phyloP scores from a whole-genome alignment of 2,888 invertebrate species.

The Nomada ruficornis region DNA sequence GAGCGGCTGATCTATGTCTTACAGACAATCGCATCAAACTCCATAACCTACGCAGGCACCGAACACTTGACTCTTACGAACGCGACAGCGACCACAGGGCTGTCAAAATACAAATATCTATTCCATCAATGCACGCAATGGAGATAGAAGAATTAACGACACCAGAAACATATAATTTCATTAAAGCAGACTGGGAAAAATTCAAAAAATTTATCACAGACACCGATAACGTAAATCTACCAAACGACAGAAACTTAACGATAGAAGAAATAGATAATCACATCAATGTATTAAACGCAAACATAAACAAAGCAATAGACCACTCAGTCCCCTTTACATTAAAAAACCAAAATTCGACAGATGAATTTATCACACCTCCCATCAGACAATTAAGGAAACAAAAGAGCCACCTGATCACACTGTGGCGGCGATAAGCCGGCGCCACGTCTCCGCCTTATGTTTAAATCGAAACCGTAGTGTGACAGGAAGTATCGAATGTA shows the following conservation, averaged over 20 bases:
- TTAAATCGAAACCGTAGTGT: too few relatives aligned
- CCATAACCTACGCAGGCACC: too few relatives aligned
- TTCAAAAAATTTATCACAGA: slow-evolving; percentile 12
- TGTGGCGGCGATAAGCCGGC: too few relatives aligned
- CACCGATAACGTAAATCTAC: not conserved
- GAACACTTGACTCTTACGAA: not conserved
- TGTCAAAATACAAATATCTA: not conserved
- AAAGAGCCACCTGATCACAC: not conserved
- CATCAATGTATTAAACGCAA: too few relatives aligned
- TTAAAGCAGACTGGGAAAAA: slow-evolving; percentile 50
- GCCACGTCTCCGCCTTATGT: too few relatives aligned
- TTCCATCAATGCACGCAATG: not conserved
- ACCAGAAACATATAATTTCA: slow-evolving; percentile 11
- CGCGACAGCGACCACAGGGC: slow-evolving; percentile 15
- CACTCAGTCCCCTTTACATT: too few relatives aligned
- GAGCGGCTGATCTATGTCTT: not conserved
- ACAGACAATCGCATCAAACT: not conserved
- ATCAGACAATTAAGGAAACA: too few relatives aligned
- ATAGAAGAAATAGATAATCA: slow-evolving; percentile 24
- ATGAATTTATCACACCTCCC: not conserved
- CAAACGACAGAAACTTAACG: slow-evolving; percentile 49
- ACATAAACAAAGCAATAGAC: too few relatives aligned
- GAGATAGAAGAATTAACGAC: not conserved
- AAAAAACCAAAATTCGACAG: not conserved
- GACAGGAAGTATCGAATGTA: too few relatives aligned